Base-by-base conservation (phyloP, 1,140 invertebrate genomes). In the Pseudomyrmex concolor region DNA sequence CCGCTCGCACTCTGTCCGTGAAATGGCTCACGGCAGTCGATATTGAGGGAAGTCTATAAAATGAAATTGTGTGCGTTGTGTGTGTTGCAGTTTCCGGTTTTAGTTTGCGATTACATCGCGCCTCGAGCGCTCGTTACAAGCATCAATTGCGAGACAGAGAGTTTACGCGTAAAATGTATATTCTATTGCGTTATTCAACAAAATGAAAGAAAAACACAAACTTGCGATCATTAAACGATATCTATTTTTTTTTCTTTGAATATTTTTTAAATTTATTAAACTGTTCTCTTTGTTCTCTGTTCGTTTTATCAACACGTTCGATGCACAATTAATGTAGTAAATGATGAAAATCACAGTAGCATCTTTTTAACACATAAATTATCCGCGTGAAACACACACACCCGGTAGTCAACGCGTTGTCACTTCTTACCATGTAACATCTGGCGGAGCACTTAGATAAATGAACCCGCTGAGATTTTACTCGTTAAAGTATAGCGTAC, bases 41-140 rank as follows among this genome's bases (percentile, higher is more conserved):
- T 86, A 70, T 74, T 80, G 62, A 67, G 76, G 77, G 81, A 84
- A 89, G 83, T 91, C 90, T 88, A 92, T 92, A 92, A 92, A 92
- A 92, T 85, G 84, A 88, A 90, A 89, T 86, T 72, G 34, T 34
- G 34, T 7, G 34, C 5, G 34, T 7, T 34, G 34, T 34, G 34
- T 7, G 5, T 34, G 90, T 89, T 91, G 87, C 84, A 87, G 90
- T 84, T 86, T 78, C 86, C 68, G 83, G 76, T 88, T 89, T 84
- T 83, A 85, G 81, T 81, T 74, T 57, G 83, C 85, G 88, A 43
- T 19, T 15, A 64, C 34, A 54, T 72, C 15, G 45, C 59, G 60
- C 22, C 25, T 17, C 19, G 17, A 43, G 12, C 22, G 67, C 25
- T 80, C 51, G 34, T 22, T 71, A 74, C 57, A 66, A 71, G 54